Conservation (phyloP, 1,140 invertebrate species). For the Bombus haemorrhoidalis region DNA sequence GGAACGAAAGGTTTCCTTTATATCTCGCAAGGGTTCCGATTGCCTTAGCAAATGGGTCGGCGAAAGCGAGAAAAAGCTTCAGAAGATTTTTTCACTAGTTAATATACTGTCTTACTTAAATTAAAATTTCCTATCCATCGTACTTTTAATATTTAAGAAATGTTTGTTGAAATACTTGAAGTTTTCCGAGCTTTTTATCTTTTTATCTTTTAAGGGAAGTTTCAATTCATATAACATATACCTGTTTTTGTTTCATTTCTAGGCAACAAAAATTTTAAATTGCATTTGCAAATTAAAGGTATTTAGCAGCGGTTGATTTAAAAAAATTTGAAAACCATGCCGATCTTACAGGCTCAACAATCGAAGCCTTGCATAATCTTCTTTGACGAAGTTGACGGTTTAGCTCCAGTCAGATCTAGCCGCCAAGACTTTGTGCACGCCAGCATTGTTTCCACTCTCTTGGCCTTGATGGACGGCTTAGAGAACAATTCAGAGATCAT, state of each 20-base stretch:
- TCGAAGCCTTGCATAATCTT: conserved; percentile 89
- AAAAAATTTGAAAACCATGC: too few species aligned
- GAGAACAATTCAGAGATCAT: conserved; percentile 86
- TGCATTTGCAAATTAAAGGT: too few species aligned
- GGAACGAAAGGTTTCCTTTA: conserved; percentile 83
- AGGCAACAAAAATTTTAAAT: too few species aligned
- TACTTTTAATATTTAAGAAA: too few species aligned
- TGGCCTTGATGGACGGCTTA: conserved; percentile 89
- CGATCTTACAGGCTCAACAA: conserved; percentile 84
- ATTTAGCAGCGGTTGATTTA: neutral
- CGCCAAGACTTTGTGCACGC: conserved; percentile 87
- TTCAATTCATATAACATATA: too few species aligned
- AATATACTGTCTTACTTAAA: neutral
- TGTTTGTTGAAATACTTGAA: too few species aligned
- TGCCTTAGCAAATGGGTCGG: conserved; percentile 84
- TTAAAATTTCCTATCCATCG: neutral
- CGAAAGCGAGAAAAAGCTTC: conserved; percentile 83
- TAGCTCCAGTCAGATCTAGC: conserved; percentile 86
- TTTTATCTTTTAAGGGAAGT: too few species aligned
- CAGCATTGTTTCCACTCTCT: conserved; percentile 85
- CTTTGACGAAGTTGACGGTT: conserved; percentile 90
- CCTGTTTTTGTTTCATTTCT: too few species aligned
- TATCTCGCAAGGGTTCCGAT: conserved; percentile 83
- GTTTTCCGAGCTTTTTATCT: neutral
- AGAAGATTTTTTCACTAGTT: conserved; percentile 78